Percentiles rank a stretch among this genome's conserved stretches.
phyloP scores from a whole-genome alignment of 2,113 vertebrate species.

The Mellivora capensis region DNA sequence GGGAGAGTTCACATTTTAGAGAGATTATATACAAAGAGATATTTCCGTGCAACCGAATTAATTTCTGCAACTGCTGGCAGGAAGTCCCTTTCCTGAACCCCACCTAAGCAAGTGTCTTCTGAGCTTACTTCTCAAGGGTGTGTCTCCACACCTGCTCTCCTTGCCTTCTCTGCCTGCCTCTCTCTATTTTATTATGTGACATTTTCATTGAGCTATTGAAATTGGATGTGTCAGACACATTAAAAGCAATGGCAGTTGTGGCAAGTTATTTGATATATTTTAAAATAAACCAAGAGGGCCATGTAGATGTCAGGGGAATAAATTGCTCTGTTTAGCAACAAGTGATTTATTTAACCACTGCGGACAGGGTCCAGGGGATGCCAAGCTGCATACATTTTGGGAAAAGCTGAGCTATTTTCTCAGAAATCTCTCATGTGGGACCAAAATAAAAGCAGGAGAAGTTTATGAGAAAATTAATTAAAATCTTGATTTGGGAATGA shows the following conservation, averaged over 20 bases:
- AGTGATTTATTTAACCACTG: slow-evolving; percentile 53
- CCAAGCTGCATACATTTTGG: slow-evolving; percentile 42
- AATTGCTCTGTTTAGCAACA: slow-evolving; percentile 67
- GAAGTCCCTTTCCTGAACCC: not conserved
- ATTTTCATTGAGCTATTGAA: slow-evolving; percentile 67
- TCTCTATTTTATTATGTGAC: slow-evolving; percentile 45
- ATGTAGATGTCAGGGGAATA: slow-evolving; percentile 49
- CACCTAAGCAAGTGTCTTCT: not conserved
- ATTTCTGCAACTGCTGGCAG: not conserved
- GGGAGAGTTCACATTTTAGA: not conserved
- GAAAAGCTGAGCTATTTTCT: slow-evolving; percentile 49
- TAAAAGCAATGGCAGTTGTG: slow-evolving; percentile 59
- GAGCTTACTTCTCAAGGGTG: not conserved
- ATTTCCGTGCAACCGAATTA: not conserved
- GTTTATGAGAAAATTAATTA: slow-evolving; percentile 62
- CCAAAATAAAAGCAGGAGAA: slow-evolving; percentile 13
- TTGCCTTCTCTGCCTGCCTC: not conserved
- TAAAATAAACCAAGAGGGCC: slow-evolving; percentile 66
- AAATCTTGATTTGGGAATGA: slow-evolving; percentile 53
- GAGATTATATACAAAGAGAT: not conserved
- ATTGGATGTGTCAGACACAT: slow-evolving; percentile 63
- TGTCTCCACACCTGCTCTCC: not conserved
- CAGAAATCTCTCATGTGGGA: slow-evolving; percentile 55
- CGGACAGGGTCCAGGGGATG: not conserved
- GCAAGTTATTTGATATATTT: slow-evolving; percentile 69